Evolutionary conservation across 2,113 vertebrate species (phyloP), one percentile per base, ranked within the genome.

Genomic region (Struthidea cinerea): DNA sequence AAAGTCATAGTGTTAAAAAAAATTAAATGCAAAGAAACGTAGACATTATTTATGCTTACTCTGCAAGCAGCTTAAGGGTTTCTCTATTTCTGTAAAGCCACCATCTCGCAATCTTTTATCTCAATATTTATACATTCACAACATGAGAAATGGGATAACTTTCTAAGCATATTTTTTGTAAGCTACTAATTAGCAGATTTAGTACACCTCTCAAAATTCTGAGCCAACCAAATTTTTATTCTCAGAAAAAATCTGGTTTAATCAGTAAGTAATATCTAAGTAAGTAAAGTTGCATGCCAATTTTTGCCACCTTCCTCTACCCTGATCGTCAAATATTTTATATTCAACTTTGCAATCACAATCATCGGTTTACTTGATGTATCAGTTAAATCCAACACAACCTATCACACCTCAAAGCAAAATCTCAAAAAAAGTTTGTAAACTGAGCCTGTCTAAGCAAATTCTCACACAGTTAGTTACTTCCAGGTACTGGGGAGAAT

Each of bases 231-330:
- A 80, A 74, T 60, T 70, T 55, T 60, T 88, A 35, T 83, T 89
- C 60, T 89, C 84, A 79, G 75, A 90, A 95, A 85, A 80, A 90
- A 92, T 57, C 63, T 76, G 67, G 79, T 70, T 92, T 87, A 82
- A 92, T 56, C 47, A 76, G 35, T 10, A 13, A 91, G 28, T 83
- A 80, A 85, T 35, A 70, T 18, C 26, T 44, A 83, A 6, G 23
- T 11, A 68, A 73, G 27, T 18, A 74, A 93, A 90, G 44, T 6
- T 64, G 13, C 35, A 59, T 10, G 23, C 11, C 4, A n/a, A 63
- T 39, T 87, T 81, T 32, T 81, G 52, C 9, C 30, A 64, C 77
- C 7, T 74, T 82, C 28, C 26, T 56, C 69, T 50, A 53, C 9
- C 13, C 21, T 55, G 7, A 59, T 53, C 16, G 64, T 74, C n/a